These are phyloP conservation scores for Elymnias hypermnestra DNA, from an alignment of 1,140 invertebrate species.

Conservation along the genomic window DNA sequence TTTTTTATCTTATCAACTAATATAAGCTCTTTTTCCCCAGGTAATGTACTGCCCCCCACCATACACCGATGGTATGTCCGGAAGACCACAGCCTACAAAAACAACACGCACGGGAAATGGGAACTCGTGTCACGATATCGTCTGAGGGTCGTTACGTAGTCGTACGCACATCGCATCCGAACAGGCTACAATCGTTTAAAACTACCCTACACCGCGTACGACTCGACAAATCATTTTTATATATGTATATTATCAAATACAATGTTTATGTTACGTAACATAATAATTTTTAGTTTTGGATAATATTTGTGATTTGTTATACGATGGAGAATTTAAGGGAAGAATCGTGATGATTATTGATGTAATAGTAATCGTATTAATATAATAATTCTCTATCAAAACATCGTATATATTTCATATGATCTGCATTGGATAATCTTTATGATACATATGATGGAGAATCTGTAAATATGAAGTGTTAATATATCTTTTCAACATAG, in stretches of 20 bases:
- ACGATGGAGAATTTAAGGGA: no score
- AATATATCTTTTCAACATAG: no score
- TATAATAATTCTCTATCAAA: no score
- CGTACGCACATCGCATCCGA: conserved; percentile 41
- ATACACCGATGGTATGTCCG: conserved; percentile 48
- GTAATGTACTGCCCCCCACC: conserved; percentile 65
- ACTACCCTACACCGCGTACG: conserved; percentile 13
- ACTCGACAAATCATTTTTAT: conserved; percentile 4
- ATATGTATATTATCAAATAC: neutral
- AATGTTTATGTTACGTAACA: neutral
- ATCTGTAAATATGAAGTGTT: no score
- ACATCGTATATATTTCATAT: no score
- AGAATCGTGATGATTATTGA: no score
- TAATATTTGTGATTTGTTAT: no score
- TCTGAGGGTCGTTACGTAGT: conserved; percentile 68
- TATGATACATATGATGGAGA: no score
- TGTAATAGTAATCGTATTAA: no score
- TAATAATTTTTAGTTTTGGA: neutral
- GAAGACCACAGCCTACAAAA: conserved; percentile 58
- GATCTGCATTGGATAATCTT: no score
- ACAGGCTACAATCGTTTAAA: conserved; percentile 47
- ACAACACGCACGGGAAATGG: conserved; percentile 62
- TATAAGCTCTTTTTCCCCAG: conserved; percentile 35
- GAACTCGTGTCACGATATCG: conserved; percentile 67
- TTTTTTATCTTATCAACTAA: no score